These are phyloP conservation scores for Chloroclysta siterata DNA, from an alignment of 2,888 invertebrate genomes.

Conservation along the genomic window DNA sequence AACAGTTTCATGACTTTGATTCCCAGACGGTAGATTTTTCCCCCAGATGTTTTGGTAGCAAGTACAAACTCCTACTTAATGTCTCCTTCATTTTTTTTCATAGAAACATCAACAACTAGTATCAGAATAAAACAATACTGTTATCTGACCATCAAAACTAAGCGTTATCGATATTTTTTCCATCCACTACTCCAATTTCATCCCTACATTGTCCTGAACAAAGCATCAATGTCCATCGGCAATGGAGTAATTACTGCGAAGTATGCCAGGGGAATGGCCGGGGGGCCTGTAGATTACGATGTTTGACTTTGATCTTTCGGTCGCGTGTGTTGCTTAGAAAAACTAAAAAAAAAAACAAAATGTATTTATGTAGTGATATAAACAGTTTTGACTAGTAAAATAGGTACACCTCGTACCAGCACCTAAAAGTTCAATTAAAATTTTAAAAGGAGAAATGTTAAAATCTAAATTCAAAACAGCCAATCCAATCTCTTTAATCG, in stretches of 20 bases:
- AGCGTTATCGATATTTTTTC: constrained; percentile 17
- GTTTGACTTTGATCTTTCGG: constrained; percentile 20
- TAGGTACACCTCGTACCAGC: background rate
- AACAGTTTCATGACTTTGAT: too few species aligned
- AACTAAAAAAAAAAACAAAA: background rate
- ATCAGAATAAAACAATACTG: background rate
- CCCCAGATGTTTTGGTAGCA: too few species aligned
- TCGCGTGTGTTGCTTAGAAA: constrained; percentile 2
- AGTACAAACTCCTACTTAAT: too few species aligned
- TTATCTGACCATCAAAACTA: constrained; percentile 11
- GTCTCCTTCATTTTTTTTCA: too few species aligned
- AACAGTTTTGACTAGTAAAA: background rate
- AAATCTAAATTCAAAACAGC: constrained; percentile 33
- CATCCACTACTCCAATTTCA: constrained; percentile 39
- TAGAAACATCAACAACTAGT: too few species aligned
- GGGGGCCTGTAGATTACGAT: constrained; percentile 6
- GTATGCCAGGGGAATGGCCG: constrained; percentile 3
- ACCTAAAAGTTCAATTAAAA: background rate
- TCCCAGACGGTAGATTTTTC: too few species aligned
- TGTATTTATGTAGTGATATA: background rate
- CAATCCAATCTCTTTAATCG: constrained; percentile 35
- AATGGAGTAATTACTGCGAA: constrained; percentile 48
- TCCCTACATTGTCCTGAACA: constrained; percentile 45
- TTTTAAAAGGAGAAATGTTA: background rate
- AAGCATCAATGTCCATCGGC: constrained; percentile 52